Percentiles rank a stretch among this genome's conserved stretches.
phyloP scores from a whole-genome alignment of 2,888 invertebrate species.

The Trichogramma dendrolimi region DNA sequence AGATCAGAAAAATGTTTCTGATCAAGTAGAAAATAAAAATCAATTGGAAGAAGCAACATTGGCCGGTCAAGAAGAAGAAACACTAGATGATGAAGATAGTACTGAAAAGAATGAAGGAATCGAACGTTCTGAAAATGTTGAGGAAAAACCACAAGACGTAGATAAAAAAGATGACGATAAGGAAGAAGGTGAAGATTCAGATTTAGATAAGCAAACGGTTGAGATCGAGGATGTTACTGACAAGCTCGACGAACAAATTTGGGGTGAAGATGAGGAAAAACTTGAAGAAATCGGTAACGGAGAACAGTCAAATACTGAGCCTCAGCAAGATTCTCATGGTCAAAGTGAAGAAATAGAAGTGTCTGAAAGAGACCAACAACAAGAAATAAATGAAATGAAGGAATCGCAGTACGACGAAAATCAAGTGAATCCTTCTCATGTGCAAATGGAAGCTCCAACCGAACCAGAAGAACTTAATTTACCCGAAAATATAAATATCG shows the following conservation, averaged over 20 bases:
- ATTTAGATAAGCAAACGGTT: constrained; percentile 94
- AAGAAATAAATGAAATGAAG: constrained; percentile 79
- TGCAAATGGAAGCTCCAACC: constrained; percentile 70
- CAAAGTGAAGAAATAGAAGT: constrained; percentile 33
- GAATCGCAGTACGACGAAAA: constrained; percentile 73
- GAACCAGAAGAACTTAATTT: constrained; percentile 85
- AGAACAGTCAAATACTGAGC: constrained; percentile 66
- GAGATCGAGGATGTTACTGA: constrained; percentile 85
- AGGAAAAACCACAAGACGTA: constrained; percentile 78
- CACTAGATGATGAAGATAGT: constrained; percentile 69
- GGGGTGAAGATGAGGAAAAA: constrained; percentile 71
- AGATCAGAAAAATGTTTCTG: constrained; percentile 92
- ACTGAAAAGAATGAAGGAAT: constrained; percentile 88
- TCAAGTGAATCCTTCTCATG: constrained; percentile 79
- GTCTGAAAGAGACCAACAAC: constrained; percentile 56
- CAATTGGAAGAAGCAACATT: constrained; percentile 86
- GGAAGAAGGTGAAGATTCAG: constrained; percentile 66
- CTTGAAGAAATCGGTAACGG: constrained; percentile 59
- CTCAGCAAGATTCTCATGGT: constrained; percentile 32
- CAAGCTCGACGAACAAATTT: constrained; percentile 73
- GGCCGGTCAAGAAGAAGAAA: constrained; percentile 69
- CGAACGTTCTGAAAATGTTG: constrained; percentile 95
- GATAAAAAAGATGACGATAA: constrained; percentile 66
- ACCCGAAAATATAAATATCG: constrained; percentile 79
- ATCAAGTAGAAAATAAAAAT: constrained; percentile 86